A percentile compares a stretch with the other conserved stretches of the same genome.
Conservation (phyloP, 2,888 invertebrate genomes). For the Pheosia gnoma region DNA sequence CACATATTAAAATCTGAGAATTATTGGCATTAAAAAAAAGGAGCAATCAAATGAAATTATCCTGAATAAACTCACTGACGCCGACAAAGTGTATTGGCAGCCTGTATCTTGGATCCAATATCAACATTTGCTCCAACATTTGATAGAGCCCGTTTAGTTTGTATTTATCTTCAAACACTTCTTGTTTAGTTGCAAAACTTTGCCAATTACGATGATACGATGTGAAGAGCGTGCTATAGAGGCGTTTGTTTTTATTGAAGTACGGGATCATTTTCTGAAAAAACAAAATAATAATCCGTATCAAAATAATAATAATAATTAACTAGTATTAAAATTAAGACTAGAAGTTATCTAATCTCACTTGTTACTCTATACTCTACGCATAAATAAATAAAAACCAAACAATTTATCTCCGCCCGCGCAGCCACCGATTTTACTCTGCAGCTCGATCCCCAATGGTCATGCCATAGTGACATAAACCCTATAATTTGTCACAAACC, state of each 20-base stretch:
- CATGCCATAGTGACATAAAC: too few species aligned
- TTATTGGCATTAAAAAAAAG: background rate
- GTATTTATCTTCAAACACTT: constrained; percentile 23
- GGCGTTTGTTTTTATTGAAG: constrained; percentile 28
- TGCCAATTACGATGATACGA: constrained; percentile 38
- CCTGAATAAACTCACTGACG: constrained; percentile 49
- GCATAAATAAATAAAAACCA: too few species aligned
- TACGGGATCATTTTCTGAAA: constrained; percentile 39
- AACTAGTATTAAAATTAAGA: background rate
- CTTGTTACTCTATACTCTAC: too few species aligned
- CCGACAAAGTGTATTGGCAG: constrained; percentile 54
- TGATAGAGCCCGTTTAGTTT: constrained; percentile 38
- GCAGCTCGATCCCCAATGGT: too few species aligned
- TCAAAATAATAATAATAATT: too few species aligned
- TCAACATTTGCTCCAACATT: constrained; percentile 57
- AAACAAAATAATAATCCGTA: constrained; percentile 4
- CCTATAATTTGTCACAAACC: too few species aligned
- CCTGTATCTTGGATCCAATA: constrained; percentile 50
- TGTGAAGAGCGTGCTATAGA: constrained; percentile 26
- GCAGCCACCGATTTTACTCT: too few species aligned
- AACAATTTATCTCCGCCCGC: too few species aligned
- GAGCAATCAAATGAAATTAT: constrained; percentile 10
- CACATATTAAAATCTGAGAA: background rate
- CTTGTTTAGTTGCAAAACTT: background rate
- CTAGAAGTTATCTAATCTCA: too few species aligned